Evolutionary conservation across 2,888 invertebrate genomes (phyloP), one percentile per base, ranked within the genome.

Genomic region (Odontothrips loti): DNA sequence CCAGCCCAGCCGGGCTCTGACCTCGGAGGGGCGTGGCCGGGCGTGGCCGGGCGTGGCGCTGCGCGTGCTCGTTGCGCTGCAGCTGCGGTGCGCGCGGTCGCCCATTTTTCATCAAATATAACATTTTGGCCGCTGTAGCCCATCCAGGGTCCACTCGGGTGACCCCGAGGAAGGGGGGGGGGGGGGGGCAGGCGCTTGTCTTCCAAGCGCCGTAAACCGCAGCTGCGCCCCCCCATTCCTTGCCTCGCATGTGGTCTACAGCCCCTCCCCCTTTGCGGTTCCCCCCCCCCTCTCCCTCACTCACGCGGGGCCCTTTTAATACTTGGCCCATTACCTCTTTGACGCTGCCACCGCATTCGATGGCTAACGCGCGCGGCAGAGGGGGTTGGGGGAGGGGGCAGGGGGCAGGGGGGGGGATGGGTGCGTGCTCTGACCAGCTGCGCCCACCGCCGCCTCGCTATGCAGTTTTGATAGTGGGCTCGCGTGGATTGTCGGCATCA

Each of bases 31-130:
- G n/a, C n/a, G n/a, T n/a, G n/a, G n/a, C n/a, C n/a, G n/a, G 34
- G 34, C 34, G 34, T 43, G 34, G 34, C 34, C 2, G 3, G 34
- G 34, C 34, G n/a, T n/a, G 34, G 34, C 34, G 34, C 34, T 43
- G n/a, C n/a, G n/a, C n/a, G n/a, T n/a, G n/a, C n/a, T n/a, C n/a
- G n/a, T n/a, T n/a, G n/a, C n/a, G n/a, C n/a, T 43, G 34, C 34
- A 43, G 58, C 20, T n/a, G 15, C 58, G 58, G 58, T 4, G 58
- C 20, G 17, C 58, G 58, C 6, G 58, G 58, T n/a, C 58, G 58
- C 58, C 34, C 58, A 58, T 58, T 58, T 58, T 58, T 58, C 58
- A 58, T 58, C 58, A 58, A 58, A 58, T 58, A 58, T 58, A 58
- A n/a, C 58, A 58, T 58, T 58, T 58, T 58, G 58, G 20, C 58